phyloP scores from a whole-genome alignment of 2,888 invertebrate genomes.

The Acleris holmiana region DNA sequence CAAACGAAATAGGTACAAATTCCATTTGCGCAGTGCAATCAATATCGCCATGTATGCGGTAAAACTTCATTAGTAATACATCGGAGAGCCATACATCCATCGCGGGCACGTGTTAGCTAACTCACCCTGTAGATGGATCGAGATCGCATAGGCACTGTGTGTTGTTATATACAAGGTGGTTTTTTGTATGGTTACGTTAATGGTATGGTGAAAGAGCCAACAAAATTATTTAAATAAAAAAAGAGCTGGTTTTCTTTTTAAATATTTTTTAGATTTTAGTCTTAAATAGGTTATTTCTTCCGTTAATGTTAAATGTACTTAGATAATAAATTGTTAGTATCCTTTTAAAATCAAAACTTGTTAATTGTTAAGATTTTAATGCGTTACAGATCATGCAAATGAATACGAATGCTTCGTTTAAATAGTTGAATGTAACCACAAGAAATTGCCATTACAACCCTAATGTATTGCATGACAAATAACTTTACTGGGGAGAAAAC shows the following conservation, averaged over 20 bases:
- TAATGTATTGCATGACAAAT: conserved; percentile 31
- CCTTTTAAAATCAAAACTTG: too few species aligned
- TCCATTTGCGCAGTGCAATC: conserved; percentile 33
- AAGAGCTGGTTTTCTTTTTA: too few species aligned
- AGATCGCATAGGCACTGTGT: neutral
- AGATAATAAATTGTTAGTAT: too few species aligned
- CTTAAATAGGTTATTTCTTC: too few species aligned
- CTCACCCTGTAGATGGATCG: conserved; percentile 26
- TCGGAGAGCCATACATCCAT: conserved; percentile 65
- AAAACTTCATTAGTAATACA: conserved; percentile 55
- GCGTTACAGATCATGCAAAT: conserved; percentile 28
- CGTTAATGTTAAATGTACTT: too few species aligned
- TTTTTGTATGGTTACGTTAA: neutral
- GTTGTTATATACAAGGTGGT: neutral
- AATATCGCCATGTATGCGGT: conserved; percentile 39
- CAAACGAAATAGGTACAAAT: conserved; percentile 35
- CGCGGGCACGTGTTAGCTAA: conserved; percentile 64
- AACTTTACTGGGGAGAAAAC: conserved; percentile 30
- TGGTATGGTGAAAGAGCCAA: too few species aligned
- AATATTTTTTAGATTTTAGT: too few species aligned
- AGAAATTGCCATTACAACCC: conserved; percentile 15
- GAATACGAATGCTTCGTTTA: conserved; percentile 28
- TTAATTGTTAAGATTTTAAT: conserved; percentile 16
- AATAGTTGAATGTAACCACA: conserved; percentile 30
- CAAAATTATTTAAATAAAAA: too few species aligned